A percentile compares a stretch with the other conserved stretches of the same genome.
These are phyloP conservation scores for Penaeus chinensis DNA, from an alignment of 1,140 invertebrate genomes.

Conservation along the genomic window DNA sequence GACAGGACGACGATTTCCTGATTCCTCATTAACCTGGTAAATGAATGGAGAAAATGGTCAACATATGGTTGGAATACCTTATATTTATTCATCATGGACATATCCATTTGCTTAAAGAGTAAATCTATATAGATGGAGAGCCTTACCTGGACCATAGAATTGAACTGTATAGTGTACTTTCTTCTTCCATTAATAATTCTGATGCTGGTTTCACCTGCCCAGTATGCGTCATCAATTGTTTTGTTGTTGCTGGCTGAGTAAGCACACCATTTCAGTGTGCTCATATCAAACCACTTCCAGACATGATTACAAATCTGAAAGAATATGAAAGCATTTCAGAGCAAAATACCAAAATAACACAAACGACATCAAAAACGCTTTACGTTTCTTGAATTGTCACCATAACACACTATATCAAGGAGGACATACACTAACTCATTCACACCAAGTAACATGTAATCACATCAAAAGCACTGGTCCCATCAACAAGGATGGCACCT, in stretches of 20 bases:
- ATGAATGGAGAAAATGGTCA: background rate
- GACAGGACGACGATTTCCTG: conserved; percentile 84
- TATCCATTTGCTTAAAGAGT: background rate
- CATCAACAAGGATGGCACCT: no score
- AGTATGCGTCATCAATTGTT: conserved; percentile 86
- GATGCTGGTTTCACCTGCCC: conserved; percentile 79
- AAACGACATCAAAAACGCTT: no score
- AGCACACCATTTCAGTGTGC: conserved; percentile 83
- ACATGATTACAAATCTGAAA: conserved; percentile 70
- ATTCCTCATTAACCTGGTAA: conserved; percentile 78
- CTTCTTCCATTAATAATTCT: conserved; percentile 81
- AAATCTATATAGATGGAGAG: background rate
- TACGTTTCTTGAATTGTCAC: no score
- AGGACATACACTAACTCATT: no score
- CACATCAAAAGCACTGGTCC: no score
- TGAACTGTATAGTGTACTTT: conserved; percentile 84
- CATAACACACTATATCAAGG: no score
- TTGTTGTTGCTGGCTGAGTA: conserved; percentile 83
- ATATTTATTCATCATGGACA: no score
- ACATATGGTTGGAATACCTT: background rate
- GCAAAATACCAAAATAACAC: background rate
- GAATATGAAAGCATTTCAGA: background rate
- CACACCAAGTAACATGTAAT: no score
- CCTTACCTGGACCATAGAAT: conserved; percentile 82
- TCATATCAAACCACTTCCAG: conserved; percentile 91